phyloP scores from a whole-genome alignment of 2,797 vertebrate genomes.

The Dipus sagitta region DNA sequence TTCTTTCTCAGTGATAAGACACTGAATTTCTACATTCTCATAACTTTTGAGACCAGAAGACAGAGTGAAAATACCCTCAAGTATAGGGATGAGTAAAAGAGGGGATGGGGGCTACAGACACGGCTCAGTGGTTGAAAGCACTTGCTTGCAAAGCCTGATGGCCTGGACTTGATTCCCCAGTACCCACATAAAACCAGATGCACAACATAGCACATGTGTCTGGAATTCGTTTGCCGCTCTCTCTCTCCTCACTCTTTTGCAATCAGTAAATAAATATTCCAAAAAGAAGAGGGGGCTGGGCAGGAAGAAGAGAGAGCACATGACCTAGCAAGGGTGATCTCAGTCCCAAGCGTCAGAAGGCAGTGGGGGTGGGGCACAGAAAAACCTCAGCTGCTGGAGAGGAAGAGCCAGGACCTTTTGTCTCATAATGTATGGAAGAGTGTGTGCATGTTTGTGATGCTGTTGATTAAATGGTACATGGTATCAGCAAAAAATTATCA shows the following conservation, averaged over 20 bases:
- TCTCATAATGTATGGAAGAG: slow-evolving; percentile 80
- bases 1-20: neutral
- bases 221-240: no score
- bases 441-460: slow-evolving; percentile 82
- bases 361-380: slow-evolving; percentile 24
- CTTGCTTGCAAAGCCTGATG: no score
- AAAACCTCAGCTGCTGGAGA: slow-evolving; percentile 79
- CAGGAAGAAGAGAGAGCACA: slow-evolving; percentile 53
- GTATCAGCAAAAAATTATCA: slow-evolving; percentile 77
- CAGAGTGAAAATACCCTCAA: slow-evolving; percentile 1
- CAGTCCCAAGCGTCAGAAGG: slow-evolving; percentile 35
- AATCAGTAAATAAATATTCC: no score
- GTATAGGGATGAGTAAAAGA: slow-evolving; percentile 27
- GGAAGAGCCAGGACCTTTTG: slow-evolving; percentile 74
- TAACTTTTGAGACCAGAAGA: slow-evolving; percentile 30
- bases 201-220: no score
- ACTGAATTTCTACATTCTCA: slow-evolving; percentile 40
- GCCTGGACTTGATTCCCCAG: no score
- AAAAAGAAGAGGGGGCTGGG: slow-evolving; percentile 30
- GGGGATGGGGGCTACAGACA: slow-evolving; percentile 18
- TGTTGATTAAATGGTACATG: slow-evolving; percentile 80
- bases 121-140: no score
- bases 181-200: no score
- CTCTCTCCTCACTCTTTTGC: no score
- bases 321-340: neutral